These are phyloP conservation scores for Eptesicus fuscus DNA, from an alignment of 2,113 vertebrate genomes.

Conservation along the genomic window DNA sequence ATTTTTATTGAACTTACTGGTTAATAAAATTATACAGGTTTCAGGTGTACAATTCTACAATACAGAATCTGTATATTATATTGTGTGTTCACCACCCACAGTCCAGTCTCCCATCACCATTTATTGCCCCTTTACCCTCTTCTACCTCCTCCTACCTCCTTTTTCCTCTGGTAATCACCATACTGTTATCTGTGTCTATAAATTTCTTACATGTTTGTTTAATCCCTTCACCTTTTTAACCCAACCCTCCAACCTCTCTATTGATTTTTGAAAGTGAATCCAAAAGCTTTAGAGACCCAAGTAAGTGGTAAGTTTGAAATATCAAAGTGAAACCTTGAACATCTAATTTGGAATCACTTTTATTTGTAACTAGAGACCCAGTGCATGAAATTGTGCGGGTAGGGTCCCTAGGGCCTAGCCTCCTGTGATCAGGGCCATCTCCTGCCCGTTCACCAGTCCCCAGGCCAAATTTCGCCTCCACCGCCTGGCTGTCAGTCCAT, in stretches of 20 bases:
- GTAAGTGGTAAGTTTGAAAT: background rate
- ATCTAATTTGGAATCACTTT: background rate
- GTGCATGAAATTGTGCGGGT: no score
- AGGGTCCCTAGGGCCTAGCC: no score
- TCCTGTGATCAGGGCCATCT: no score
- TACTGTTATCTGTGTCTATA: background rate
- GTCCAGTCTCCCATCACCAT: background rate
- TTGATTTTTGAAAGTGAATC: background rate
- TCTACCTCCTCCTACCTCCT: background rate
- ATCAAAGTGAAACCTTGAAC: background rate
- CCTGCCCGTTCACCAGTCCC: no score
- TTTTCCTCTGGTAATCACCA: background rate
- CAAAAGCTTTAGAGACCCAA: background rate
- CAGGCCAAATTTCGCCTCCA: no score
- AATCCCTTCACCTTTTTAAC: background rate
- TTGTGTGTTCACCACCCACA: background rate
- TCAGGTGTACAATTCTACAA: background rate
- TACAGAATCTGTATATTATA: background rate
- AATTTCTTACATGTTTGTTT: background rate
- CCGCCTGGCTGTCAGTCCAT: no score
- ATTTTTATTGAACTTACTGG: background rate
- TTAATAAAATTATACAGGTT: background rate
- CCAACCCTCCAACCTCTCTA: background rate
- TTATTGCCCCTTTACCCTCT: background rate
- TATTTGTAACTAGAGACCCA: background rate